These are phyloP conservation scores for Drosophila nebulosa DNA, from an alignment of 1,140 invertebrate genomes.

Conservation along the genomic window DNA sequence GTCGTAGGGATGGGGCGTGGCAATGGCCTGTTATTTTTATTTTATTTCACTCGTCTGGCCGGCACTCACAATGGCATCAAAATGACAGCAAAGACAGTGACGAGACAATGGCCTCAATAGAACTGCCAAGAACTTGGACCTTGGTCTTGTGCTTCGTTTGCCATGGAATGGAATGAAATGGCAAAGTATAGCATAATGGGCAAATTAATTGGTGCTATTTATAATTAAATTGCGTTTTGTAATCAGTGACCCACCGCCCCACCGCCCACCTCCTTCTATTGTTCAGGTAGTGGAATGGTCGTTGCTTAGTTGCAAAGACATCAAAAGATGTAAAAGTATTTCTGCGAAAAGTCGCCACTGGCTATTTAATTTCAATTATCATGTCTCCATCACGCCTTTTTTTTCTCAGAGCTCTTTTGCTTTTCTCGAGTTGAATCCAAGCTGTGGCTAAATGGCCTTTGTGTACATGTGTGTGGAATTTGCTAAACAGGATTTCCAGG, in stretches of 20 bases:
- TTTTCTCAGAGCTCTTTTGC: constrained; percentile 4
- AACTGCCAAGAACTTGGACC: neutral
- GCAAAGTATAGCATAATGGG: constrained; percentile 34
- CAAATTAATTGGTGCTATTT: constrained; percentile 64
- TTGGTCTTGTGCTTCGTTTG: constrained; percentile 14
- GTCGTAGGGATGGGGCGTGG: constrained; percentile 20
- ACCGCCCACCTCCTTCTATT: neutral
- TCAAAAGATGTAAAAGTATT: constrained; percentile 42
- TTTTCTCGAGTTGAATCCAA: neutral
- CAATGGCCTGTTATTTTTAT: constrained; percentile 17
- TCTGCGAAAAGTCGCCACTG: constrained; percentile 16
- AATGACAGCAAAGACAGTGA: constrained; percentile 31
- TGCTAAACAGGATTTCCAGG: constrained; percentile 74
- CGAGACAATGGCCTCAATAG: constrained; percentile 23
- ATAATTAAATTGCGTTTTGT: constrained; percentile 55
- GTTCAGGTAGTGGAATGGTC: neutral
- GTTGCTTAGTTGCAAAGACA: constrained; percentile 5
- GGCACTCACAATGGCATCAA: constrained; percentile 39
- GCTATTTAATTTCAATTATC: constrained; percentile 44
- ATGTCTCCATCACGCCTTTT: constrained; percentile 20
- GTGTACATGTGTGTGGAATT: constrained; percentile 37
- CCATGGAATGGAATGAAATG: constrained; percentile 11
- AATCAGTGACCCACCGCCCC: constrained; percentile 28
- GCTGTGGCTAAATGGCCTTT: constrained; percentile 4
- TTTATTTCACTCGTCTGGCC: neutral